phyloP scores from a whole-genome alignment of 2,113 vertebrate species.

The Nycticorax nycticorax region DNA sequence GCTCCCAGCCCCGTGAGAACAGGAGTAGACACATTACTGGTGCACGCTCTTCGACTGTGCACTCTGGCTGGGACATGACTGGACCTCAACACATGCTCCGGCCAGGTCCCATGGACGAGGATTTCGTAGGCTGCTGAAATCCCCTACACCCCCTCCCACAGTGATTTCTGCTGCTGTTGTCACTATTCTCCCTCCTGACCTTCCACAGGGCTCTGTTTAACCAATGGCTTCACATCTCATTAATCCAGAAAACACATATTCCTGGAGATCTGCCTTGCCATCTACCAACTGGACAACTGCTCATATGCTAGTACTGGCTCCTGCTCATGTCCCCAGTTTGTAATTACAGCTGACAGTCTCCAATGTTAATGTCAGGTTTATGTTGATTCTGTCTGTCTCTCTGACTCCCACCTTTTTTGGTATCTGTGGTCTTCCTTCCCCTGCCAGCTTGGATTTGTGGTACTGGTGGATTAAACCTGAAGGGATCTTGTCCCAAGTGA shows the following conservation, averaged over 20 bases:
- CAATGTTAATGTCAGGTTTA: not conserved
- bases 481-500: not conserved
- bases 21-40: not conserved
- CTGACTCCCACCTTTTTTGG: not conserved
- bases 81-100: not conserved
- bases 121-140: not conserved
- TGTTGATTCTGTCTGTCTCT: not conserved
- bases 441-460: not conserved
- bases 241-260: not conserved
- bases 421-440: not conserved
- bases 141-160: fast-evolving
- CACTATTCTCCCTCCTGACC: not conserved
- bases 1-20: not conserved
- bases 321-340: not conserved
- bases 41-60: not conserved
- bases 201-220: not conserved
- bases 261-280: not conserved
- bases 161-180: not conserved
- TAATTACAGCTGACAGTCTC: not conserved
- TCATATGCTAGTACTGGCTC: not conserved
- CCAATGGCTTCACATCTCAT: not conserved
- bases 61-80: not conserved
- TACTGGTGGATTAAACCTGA: not conserved
- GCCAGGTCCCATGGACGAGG: not conserved
- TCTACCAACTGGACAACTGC: not conserved